Conservation (phyloP, 2,797 vertebrate species). For the Limnodromus scolopaceus region DNA sequence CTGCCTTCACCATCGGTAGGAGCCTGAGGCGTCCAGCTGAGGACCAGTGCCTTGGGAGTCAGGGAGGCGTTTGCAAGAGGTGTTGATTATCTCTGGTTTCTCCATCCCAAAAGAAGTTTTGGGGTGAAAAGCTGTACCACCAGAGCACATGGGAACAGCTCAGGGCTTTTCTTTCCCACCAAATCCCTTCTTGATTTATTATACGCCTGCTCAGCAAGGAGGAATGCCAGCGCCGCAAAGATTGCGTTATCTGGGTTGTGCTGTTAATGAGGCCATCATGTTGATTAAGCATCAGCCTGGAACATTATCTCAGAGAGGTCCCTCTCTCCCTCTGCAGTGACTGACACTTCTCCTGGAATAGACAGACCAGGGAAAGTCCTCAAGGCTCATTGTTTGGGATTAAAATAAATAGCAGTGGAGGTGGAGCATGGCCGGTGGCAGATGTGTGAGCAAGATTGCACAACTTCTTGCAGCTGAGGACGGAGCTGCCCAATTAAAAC, state of each 20-base stretch:
- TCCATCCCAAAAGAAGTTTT: neutral
- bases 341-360: neutral
- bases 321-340: neutral
- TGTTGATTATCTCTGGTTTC: neutral
- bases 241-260: neutral
- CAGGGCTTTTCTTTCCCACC: neutral
- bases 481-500: neutral
- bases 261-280: neutral
- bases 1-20: neutral
- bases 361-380: neutral
- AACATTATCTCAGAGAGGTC: neutral
- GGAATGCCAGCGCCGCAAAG: neutral
- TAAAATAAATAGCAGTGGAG: neutral
- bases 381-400: neutral
- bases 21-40: neutral
- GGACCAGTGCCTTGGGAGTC: accelerated
- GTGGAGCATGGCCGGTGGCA: slow-evolving; percentile 9
- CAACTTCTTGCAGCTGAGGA: neutral
- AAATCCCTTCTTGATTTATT: neutral
- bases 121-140: neutral
- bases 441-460: neutral
- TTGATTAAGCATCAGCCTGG: neutral
- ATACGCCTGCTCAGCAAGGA: neutral
- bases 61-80: neutral
- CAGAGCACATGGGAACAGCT: neutral